Evolutionary conservation across 2,797 vertebrate genomes (phyloP).

Genomic region (Etheostoma perlongum): DNA sequence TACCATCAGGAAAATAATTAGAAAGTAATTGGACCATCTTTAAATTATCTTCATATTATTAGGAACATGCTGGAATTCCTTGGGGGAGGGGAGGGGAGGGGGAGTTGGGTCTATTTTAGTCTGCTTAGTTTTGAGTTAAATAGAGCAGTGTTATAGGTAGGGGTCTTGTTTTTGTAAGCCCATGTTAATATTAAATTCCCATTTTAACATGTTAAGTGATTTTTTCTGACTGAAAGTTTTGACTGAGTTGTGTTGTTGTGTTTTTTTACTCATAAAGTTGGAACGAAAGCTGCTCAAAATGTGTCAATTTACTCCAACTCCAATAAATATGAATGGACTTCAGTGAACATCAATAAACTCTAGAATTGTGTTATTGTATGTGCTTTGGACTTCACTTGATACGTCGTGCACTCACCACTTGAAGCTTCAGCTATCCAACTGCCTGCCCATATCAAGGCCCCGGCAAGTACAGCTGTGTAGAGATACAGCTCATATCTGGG

Average conservation of each 20-base stretch:
- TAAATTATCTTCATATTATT: slow-evolving; percentile 53
- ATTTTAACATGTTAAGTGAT: neutral
- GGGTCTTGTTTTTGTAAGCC: neutral
- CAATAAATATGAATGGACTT: neutral
- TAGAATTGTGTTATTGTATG: neutral
- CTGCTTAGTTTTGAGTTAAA: slow-evolving; percentile 29
- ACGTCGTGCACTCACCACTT: slow-evolving; percentile 84
- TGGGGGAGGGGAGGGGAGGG: neutral
- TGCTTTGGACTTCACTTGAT: slow-evolving; percentile 26
- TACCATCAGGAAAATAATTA: slow-evolving; percentile 37
- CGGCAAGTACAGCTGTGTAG: slow-evolving; percentile 88
- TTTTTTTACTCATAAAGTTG: neutral
- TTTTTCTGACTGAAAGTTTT: neutral
- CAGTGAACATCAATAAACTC: neutral
- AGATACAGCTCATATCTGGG: slow-evolving; percentile 92
- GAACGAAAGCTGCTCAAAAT: neutral
- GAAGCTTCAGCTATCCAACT: slow-evolving; percentile 93
- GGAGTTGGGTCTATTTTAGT: slow-evolving; percentile 7
- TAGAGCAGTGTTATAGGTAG: neutral
- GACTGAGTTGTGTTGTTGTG: neutral
- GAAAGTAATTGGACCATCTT: slow-evolving; percentile 48
- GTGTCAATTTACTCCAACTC: neutral
- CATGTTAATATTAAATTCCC: neutral
- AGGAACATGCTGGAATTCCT: slow-evolving; percentile 29
- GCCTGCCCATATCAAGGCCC: slow-evolving; percentile 89